Percentiles rank a stretch among this genome's conserved stretches.
phyloP scores from a whole-genome alignment of 2,113 vertebrate species.

The Hassar affinis region DNA sequence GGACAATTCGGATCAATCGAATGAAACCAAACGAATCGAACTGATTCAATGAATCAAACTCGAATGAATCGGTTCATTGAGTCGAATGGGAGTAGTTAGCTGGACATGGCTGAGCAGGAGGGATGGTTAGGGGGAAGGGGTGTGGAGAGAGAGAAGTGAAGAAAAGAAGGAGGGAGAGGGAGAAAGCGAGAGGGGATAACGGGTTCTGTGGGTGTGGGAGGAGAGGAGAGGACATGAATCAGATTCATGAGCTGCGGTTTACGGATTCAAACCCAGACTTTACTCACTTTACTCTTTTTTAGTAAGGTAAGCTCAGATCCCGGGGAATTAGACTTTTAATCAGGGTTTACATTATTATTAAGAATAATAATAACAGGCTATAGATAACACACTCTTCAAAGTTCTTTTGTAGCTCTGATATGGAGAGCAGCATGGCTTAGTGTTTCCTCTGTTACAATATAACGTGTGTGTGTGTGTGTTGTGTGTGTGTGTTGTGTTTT shows the following conservation, averaged over 20 bases:
- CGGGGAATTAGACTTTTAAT: not conserved
- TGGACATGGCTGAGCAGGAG: not conserved
- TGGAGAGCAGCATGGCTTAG: not conserved
- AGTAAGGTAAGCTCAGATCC: not conserved
- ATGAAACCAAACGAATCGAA: not conserved
- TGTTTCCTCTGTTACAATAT: not conserved
- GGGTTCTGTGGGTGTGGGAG: slow-evolving; percentile 9
- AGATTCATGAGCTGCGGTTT: not conserved
- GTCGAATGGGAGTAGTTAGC: not conserved
- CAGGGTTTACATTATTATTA: not conserved
- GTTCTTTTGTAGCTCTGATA: not conserved
- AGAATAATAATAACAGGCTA: not conserved
- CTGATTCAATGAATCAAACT: not conserved
- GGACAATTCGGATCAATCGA: not conserved
- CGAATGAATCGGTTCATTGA: not conserved
- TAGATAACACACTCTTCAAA: not conserved
- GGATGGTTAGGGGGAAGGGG: not conserved
- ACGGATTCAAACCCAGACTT: not conserved
- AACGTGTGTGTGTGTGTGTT: not conserved
- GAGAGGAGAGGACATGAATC: not conserved
- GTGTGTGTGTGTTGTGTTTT: not conserved
- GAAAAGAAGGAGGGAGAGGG: not conserved
- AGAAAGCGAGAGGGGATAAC: not conserved
- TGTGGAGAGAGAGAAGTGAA: not conserved
- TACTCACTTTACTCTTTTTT: no score